A percentile compares a stretch with the other conserved stretches of the same genome.
Conservation (phyloP, 2,797 vertebrate species). For the Alosa sapidissima region DNA sequence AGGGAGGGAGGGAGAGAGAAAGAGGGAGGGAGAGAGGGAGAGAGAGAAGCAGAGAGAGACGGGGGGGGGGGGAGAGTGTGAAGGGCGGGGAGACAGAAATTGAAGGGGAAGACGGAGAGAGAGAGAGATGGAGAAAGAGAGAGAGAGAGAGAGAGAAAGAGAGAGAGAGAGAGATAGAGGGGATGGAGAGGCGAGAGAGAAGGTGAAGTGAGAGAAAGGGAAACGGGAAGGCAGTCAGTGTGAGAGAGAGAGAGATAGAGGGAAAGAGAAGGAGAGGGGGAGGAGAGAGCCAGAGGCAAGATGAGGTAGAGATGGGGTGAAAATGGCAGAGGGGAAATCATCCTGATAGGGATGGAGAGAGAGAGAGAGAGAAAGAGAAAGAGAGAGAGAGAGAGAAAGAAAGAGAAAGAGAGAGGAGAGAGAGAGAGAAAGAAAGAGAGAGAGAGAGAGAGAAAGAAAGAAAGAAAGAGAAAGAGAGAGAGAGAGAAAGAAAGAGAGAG, state of each 20-base stretch:
- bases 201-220: neutral
- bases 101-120: neutral
- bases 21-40: neutral
- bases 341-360: neutral
- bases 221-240: neutral
- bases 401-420: neutral
- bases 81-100: neutral
- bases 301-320: constrained; percentile 6
- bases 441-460: neutral
- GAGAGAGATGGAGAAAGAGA: neutral
- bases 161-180: neutral
- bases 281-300: neutral
- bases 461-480: neutral
- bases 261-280: neutral
- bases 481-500: neutral
- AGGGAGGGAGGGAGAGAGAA: neutral
- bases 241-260: neutral
- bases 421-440: neutral
- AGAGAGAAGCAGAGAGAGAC: neutral
- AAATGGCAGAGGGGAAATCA: constrained; percentile 6
- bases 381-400: neutral
- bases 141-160: neutral
- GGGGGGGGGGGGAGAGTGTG: no score
- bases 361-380: neutral
- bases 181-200: neutral